These are phyloP conservation scores for Alaudala cheleensis DNA, from an alignment of 2,113 vertebrate genomes.

Conservation along the genomic window DNA sequence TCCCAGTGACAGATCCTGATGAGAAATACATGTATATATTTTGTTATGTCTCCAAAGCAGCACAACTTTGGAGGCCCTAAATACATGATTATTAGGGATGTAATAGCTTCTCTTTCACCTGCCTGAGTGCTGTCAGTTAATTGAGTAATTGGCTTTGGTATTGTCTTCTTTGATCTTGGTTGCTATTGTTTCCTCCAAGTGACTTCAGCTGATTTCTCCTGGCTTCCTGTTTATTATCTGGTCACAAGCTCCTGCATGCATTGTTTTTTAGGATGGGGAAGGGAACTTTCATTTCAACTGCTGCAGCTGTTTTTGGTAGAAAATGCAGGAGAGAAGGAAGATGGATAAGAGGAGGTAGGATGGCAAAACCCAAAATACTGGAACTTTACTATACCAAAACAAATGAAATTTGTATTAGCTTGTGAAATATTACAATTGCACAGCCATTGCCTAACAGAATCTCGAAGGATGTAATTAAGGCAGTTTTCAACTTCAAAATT, in stretches of 20 bases:
- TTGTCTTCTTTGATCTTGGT: background rate
- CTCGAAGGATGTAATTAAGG: background rate
- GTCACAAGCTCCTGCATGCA: background rate
- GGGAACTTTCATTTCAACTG: background rate
- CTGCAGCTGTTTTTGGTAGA: background rate
- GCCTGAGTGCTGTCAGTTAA: background rate
- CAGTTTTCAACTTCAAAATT: background rate
- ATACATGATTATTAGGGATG: background rate
- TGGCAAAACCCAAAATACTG: background rate
- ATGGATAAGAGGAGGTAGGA: background rate
- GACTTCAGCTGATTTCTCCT: background rate
- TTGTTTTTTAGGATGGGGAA: background rate
- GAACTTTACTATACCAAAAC: background rate
- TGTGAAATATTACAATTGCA: background rate
- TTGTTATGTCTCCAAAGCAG: background rate
- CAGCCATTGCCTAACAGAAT: background rate
- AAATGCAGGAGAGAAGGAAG: background rate
- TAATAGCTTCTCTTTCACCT: background rate
- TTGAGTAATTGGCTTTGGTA: background rate
- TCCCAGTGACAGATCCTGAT: background rate
- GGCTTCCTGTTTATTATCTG: background rate
- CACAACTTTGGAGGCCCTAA: background rate
- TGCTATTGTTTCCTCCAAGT: background rate
- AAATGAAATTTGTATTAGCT: background rate
- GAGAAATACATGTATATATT: background rate